phyloP scores from a whole-genome alignment of 2,113 vertebrate genomes.

The Synchiropus splendidus region DNA sequence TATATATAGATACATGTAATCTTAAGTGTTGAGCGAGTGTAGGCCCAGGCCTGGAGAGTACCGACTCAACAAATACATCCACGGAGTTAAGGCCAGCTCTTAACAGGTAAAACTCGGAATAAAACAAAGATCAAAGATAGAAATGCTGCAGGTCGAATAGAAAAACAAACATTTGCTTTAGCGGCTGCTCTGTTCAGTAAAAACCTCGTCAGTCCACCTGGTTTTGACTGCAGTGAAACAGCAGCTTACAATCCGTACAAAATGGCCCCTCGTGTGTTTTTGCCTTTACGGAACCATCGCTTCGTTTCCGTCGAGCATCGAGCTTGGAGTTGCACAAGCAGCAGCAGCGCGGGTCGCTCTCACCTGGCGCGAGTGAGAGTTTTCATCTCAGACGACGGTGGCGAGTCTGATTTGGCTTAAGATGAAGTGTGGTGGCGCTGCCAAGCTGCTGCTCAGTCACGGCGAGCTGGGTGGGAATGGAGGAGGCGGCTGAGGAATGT shows the following conservation, averaged over 20 bases:
- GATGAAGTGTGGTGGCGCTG: conserved; percentile 20
- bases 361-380: no score
- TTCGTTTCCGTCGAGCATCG: no score
- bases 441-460: conserved; percentile 11
- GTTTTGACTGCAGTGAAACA: conserved; percentile 10
- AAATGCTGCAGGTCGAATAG: conserved; percentile 50
- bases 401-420: conserved; percentile 7
- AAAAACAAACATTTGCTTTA: conserved; percentile 13
- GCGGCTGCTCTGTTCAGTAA: neutral
- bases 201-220: conserved; percentile 17
- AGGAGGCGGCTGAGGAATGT: conserved; percentile 42
- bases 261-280: no score
- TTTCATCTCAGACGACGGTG: no score
- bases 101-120: conserved; percentile 48
- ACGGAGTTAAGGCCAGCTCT: conserved; percentile 63
- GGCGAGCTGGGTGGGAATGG: conserved; percentile 23
- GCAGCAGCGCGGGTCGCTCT: no score
- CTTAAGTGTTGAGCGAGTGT: no score
- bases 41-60: conserved; percentile 52
- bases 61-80: conserved; percentile 46
- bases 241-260: conserved; percentile 13
- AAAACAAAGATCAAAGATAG: conserved; percentile 50
- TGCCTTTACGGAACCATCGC: conserved; percentile 7
- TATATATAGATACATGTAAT: conserved; percentile 43
- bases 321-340: no score